These are phyloP conservation scores for Tachina grossa DNA, from an alignment of 2,888 invertebrate species.

Conservation along the genomic window DNA sequence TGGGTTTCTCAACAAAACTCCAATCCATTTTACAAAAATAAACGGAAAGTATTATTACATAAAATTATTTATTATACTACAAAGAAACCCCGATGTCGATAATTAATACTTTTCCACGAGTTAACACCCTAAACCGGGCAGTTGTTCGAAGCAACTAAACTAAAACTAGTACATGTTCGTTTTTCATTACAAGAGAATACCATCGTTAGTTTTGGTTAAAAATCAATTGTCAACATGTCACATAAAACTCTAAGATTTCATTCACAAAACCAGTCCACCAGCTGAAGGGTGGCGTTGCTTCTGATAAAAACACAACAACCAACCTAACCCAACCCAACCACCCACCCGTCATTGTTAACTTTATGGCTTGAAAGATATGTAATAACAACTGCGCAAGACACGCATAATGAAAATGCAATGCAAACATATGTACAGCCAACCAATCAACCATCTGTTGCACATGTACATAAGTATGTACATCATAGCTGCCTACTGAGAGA, in stretches of 20 bases:
- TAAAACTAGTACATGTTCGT: conserved; percentile 26
- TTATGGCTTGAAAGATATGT: conserved; percentile 9
- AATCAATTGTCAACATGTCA: conserved; percentile 66
- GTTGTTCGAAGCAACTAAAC: conserved; percentile 54
- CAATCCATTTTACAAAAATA: conserved; percentile 78
- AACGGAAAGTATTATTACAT: background rate
- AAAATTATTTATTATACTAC: background rate
- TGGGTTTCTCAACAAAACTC: conserved; percentile 81
- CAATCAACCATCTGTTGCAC: conserved; percentile 77
- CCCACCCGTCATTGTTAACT: conserved; percentile 18
- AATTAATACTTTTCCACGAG: conserved; percentile 9
- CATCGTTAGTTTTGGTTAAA: conserved; percentile 68
- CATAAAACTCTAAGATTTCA: conserved; percentile 55
- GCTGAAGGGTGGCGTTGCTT: conserved; percentile 41
- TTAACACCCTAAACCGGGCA: conserved; percentile 61
- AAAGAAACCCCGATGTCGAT: background rate
- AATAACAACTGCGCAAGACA: conserved; percentile 78
- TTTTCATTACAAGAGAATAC: conserved; percentile 24
- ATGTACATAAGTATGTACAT: conserved; percentile 20
- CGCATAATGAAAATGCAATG: conserved; percentile 56
- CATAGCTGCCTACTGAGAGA: too few relatives aligned
- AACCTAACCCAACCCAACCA: conserved; percentile 15
- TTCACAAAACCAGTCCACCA: conserved; percentile 62
- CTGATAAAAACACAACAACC: conserved; percentile 1
- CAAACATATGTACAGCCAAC: background rate